These are phyloP conservation scores for Acanthopagrus latus DNA, from an alignment of 2,797 vertebrate species.

Conservation along the genomic window DNA sequence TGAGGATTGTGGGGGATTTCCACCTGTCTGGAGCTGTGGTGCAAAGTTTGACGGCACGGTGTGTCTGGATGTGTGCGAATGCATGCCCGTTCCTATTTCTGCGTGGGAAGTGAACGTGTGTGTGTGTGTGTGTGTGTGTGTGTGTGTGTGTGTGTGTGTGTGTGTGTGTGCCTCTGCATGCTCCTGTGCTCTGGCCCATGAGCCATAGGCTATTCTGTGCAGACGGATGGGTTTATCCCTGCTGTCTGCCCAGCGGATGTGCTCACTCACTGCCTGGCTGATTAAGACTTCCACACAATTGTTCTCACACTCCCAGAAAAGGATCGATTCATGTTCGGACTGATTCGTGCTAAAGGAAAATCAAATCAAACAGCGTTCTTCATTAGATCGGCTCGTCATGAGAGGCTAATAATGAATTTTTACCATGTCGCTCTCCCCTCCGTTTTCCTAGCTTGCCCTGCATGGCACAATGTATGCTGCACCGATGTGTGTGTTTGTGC, in stretches of 20 bases:
- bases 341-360: conserved; percentile 62
- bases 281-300: conserved; percentile 70
- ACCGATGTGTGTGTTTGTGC: conserved; percentile 49
- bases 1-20: conserved; percentile 70
- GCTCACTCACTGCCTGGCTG: conserved; percentile 63
- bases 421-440: conserved; percentile 13
- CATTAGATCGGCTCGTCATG: conserved; percentile 52
- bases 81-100: conserved; percentile 21
- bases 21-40: conserved; percentile 55
- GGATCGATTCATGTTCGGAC: conserved; percentile 64
- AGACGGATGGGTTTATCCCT: conserved; percentile 68
- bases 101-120: neutral
- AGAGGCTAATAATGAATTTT: conserved; percentile 58
- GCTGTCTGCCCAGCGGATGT: conserved; percentile 65
- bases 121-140: conserved; percentile 6
- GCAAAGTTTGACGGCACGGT: conserved; percentile 41
- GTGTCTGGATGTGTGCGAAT: conserved; percentile 15
- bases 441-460: conserved; percentile 27
- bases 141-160: conserved; percentile 24
- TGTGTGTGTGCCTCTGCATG: conserved; percentile 14
- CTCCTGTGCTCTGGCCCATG: conserved; percentile 50
- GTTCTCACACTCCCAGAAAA: conserved; percentile 59
- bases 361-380: conserved; percentile 54
- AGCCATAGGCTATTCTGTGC: conserved; percentile 49
- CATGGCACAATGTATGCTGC: conserved; percentile 17